These are phyloP conservation scores for Bombus balteatus DNA, from an alignment of 1,140 invertebrate genomes.

Conservation along the genomic window DNA sequence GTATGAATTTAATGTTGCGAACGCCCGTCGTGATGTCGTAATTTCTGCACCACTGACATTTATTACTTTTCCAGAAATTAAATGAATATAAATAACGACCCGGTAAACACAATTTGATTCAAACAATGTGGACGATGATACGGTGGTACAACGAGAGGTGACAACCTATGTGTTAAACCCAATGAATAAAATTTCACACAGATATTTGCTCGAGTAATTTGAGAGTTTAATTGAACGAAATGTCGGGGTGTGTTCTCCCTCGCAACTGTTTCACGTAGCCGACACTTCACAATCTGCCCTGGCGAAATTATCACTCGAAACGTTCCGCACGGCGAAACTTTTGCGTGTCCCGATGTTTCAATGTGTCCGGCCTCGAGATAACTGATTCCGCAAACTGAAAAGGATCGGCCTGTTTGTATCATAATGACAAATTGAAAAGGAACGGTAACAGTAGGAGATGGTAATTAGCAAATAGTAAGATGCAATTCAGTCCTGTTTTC, in stretches of 20 bases:
- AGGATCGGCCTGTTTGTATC: too few species aligned
- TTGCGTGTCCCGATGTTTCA: neutral
- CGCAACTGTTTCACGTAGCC: neutral
- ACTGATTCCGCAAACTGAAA: too few species aligned
- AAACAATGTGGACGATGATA: neutral
- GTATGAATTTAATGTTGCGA: conserved; percentile 1
- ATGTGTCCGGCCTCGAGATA: too few species aligned
- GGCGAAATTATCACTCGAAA: neutral
- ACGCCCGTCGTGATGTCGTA: neutral
- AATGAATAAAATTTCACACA: neutral
- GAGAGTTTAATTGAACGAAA: conserved; percentile 5
- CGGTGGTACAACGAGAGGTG: neutral
- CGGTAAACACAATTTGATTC: conserved; percentile 20
- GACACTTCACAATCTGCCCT: neutral
- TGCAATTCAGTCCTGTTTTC: too few species aligned
- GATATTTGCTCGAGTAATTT: neutral
- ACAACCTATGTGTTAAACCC: neutral
- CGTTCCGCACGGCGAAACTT: neutral
- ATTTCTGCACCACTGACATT: conserved; percentile 15
- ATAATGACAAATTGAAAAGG: too few species aligned
- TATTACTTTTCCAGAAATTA: conserved; percentile 12
- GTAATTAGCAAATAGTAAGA: too few species aligned
- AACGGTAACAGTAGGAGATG: too few species aligned
- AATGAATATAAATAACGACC: conserved; percentile 2
- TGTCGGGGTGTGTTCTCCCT: neutral